Evolutionary conservation across 2,888 invertebrate species (phyloP), one percentile per base, ranked within the genome.

Genomic region (Campoplex nolae): DNA sequence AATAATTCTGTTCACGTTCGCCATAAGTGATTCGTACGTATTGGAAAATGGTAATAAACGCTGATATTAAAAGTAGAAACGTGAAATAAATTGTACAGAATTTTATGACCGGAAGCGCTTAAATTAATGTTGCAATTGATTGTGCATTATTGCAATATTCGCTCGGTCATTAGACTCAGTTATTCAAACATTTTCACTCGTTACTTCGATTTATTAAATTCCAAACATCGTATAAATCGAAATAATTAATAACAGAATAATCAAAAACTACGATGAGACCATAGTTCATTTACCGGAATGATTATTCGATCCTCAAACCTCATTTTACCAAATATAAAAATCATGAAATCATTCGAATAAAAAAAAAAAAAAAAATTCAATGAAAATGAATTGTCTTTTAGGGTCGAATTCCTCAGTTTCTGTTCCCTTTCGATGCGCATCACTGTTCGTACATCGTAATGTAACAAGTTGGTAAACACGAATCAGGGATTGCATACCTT

Each of bases 41-140:
- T 67, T n/a, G 48, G 16, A 13, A 16, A 62, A 62, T 62, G 16
- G 48, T 74, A 78, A 73, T 77, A 77, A 65, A 51, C 56, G n/a
- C 32, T 58, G 28, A 54, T 74, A 78, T 78, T 45, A n/a, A 68
- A 74, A 23, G 28, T 45, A 32, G 13, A 79, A 48, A 42, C 7
- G 11, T 32, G 42, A 28, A 74, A 78, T 16, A 28, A 77, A 68
- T 78, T 18, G 48, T 67, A 62, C 42, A 42, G n/a, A 16, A 23
- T 45, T 11, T 35, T 35, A 18, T 28, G 38, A 70, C 62, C 51
- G 13, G 9, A 58, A 28, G 13, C 45, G 45, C 48, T 16, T 35
- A 4, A 42, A 73, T 77, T 32, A 18, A 58, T 11, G 35, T 45
- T 42, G 32, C 18, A 16, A 56, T 58, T 58, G 23, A 70, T 67